phyloP scores from a whole-genome alignment of 2,888 invertebrate genomes.

The Gymnosoma rotundatum region DNA sequence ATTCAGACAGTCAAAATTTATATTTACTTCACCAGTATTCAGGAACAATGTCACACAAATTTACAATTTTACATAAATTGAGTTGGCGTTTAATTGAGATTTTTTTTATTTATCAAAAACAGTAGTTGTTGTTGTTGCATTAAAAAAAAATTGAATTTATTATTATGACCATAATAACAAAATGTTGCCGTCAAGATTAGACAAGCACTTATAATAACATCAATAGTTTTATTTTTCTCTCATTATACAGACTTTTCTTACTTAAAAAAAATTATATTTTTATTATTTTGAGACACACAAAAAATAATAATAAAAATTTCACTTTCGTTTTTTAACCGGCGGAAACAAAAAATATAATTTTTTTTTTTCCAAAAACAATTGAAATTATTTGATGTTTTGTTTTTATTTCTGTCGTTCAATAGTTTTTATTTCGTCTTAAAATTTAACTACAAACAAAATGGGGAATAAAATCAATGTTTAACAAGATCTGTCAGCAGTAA shows the following conservation, averaged over 20 bases:
- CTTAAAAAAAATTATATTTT: background rate
- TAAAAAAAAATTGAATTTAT: conserved; percentile 50
- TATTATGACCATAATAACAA: conserved; percentile 56
- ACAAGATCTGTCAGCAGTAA: conserved; percentile 64
- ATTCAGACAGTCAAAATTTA: conserved; percentile 29
- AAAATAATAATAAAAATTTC: conserved; percentile 44
- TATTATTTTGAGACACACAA: conserved; percentile 11
- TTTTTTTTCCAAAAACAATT: conserved; percentile 50
- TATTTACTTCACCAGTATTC: conserved; percentile 10
- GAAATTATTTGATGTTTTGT: conserved; percentile 51
- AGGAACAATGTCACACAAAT: conserved; percentile 1
- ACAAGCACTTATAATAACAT: conserved; percentile 48
- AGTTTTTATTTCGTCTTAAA: conserved; percentile 1
- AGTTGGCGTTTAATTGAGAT: conserved; percentile 66
- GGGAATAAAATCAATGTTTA: conserved; percentile 54
- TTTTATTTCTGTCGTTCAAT: conserved; percentile 12
- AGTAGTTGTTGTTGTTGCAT: conserved; percentile 36
- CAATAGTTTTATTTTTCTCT: conserved; percentile 51
- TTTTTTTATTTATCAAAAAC: conserved; percentile 14
- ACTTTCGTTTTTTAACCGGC: conserved; percentile 63
- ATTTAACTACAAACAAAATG: conserved; percentile 18
- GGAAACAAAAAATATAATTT: conserved; percentile 3
- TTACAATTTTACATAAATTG: conserved; percentile 36
- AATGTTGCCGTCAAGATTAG: conserved; percentile 62
- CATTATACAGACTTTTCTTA: conserved; percentile 7